Conservation (phyloP, 2,888 invertebrate genomes). For the Rhodophaea formosa region DNA sequence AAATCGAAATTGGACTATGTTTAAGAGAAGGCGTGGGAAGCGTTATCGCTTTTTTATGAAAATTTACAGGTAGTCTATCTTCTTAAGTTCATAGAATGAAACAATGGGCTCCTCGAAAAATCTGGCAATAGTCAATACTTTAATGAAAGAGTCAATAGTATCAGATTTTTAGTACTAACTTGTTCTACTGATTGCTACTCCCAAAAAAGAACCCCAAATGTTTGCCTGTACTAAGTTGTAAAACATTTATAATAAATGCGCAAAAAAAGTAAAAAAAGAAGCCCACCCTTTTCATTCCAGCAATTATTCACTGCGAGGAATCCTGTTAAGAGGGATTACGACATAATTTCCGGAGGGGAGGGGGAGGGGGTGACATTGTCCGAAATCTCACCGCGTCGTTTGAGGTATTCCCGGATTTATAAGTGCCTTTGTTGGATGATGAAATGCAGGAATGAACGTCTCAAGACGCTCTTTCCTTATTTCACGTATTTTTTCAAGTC, state of each 20-base stretch:
- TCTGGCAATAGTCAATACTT: no score
- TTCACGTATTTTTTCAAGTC: neutral
- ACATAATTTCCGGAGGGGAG: constrained; percentile 18
- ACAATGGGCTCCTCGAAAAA: no score
- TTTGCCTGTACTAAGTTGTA: no score
- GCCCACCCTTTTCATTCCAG: neutral
- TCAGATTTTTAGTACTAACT: no score
- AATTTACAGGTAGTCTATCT: no score
- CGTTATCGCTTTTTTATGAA: no score
- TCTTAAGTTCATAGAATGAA: no score
- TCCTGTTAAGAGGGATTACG: constrained; percentile 21
- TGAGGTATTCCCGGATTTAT: neutral
- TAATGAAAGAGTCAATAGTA: no score
- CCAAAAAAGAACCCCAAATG: no score
- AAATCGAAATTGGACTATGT: no score
- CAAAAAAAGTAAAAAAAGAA: neutral
- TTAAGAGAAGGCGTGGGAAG: no score
- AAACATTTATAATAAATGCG: neutral
- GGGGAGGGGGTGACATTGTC: constrained; percentile 5
- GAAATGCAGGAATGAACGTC: neutral
- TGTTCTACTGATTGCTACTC: no score
- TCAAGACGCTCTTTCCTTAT: neutral
- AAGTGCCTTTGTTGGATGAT: neutral
- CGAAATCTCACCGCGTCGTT: constrained; percentile 11
- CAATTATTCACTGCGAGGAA: constrained; percentile 12